Conservation (phyloP, 2,113 vertebrate genomes). For the Zapus hudsonius region DNA sequence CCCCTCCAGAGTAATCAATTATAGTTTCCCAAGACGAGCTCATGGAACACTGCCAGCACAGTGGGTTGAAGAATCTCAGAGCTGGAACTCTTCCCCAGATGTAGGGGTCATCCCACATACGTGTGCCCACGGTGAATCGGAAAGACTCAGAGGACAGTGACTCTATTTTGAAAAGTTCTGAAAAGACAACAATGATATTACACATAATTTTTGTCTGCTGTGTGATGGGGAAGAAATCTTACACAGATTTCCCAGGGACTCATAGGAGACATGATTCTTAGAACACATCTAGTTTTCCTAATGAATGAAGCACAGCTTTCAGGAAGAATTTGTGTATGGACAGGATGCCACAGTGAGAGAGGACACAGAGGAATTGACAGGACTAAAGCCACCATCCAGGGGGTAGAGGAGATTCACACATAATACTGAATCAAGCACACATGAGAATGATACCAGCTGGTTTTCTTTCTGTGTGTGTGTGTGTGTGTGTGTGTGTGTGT, state of each 20-base stretch:
- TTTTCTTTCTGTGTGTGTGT: neutral
- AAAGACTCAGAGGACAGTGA: neutral
- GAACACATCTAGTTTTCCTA: neutral
- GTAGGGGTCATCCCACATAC: constrained; percentile 37
- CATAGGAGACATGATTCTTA: neutral
- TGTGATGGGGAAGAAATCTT: neutral
- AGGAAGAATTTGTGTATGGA: neutral
- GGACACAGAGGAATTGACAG: neutral
- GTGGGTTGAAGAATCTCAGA: constrained; percentile 68
- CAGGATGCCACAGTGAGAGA: neutral
- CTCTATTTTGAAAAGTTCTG: neutral
- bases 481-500: neutral
- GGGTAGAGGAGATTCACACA: neutral
- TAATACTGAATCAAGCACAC: neutral
- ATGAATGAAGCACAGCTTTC: constrained; percentile 16
- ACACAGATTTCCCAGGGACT: neutral
- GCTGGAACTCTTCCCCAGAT: constrained; percentile 68
- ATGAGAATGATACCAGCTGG: neutral
- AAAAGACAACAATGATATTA: neutral
- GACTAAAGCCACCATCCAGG: neutral
- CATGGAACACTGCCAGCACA: constrained; percentile 68
- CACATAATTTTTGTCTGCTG: neutral
- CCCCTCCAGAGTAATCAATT: constrained; percentile 78
- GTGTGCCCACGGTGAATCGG: neutral
- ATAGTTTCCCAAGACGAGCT: constrained; percentile 69